Evolutionary conservation across 2,797 vertebrate species (phyloP).

Genomic region (Otus scops): DNA sequence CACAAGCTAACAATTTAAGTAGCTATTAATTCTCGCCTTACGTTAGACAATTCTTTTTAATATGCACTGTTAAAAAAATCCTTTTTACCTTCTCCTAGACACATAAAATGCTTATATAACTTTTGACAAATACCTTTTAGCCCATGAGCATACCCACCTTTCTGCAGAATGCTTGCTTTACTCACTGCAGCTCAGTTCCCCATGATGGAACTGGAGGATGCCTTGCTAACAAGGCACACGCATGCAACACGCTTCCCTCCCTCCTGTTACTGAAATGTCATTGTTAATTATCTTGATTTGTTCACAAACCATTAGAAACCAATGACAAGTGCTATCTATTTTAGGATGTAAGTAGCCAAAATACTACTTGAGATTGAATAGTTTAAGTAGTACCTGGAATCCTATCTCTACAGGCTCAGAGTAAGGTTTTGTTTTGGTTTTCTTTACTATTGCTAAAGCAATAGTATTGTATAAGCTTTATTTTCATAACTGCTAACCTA

Average conservation of each 20-base stretch:
- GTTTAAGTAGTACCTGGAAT: neutral
- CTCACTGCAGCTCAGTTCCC: neutral
- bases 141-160: neutral
- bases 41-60: neutral
- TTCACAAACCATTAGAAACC: neutral
- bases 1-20: neutral
- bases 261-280: neutral
- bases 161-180: neutral
- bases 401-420: neutral
- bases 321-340: neutral
- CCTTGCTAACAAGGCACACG: accelerated
- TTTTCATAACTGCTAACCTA: neutral
- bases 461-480: neutral
- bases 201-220: neutral
- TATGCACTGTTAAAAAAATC: neutral
- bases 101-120: neutral
- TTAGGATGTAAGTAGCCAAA: neutral
- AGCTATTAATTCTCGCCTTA: neutral
- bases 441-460: neutral
- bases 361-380: neutral
- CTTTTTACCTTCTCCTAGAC: neutral
- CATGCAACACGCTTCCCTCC: neutral
- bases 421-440: neutral
- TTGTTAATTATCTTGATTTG: too few relatives aligned
- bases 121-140: neutral